Evolutionary conservation across 2,113 vertebrate species (phyloP), one percentile per base, ranked within the genome.

Genomic region (Cyprinodon brontotheroides): DNA sequence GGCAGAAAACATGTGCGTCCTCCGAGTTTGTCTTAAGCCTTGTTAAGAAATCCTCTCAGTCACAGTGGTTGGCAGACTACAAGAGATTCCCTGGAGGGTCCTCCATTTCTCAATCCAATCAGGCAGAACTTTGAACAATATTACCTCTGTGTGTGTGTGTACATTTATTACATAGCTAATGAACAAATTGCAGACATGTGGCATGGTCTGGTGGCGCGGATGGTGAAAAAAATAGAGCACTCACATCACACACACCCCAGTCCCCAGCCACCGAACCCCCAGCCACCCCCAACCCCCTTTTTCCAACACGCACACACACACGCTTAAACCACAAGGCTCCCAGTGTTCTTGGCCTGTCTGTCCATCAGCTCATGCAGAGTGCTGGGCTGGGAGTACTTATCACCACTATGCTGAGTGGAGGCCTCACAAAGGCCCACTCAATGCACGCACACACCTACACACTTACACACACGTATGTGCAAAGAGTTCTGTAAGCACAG

Each of bases 131-230:
- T 73, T 0, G 83, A 93, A 94, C 91, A 93, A 93, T 94, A 92
- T 92, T 91, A 91, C 88, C 84, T 88, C 89, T 93, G 90, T 92
- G 87, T 91, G 91, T 91, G 89, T 86, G 90, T 87, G 87, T 91
- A 92, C 91, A 91, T 94, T 94, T 94, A 93, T 94, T 92, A 92
- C 91, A 87, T 89, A 88, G 86, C 84, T 94, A 94, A 94, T 94
- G 93, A 94, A 92, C 88, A 93, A 94, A 94, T 94, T 94, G 93
- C 88, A 91, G 92, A 93, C 94, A 94, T 94, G 93, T 94, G 93
- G 87, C 86, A 89, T 78, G 87, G 82, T 70, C 86, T 87, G 82
- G 81, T 87, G 86, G 86, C 38, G 38, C 71, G 82, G 84, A 86
- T 79, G 63, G 43, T 75, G 78, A 68, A 82, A 43, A 78, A 43